Base-by-base conservation (phyloP, 2,797 vertebrate species). In the Xenentodon cancila region DNA sequence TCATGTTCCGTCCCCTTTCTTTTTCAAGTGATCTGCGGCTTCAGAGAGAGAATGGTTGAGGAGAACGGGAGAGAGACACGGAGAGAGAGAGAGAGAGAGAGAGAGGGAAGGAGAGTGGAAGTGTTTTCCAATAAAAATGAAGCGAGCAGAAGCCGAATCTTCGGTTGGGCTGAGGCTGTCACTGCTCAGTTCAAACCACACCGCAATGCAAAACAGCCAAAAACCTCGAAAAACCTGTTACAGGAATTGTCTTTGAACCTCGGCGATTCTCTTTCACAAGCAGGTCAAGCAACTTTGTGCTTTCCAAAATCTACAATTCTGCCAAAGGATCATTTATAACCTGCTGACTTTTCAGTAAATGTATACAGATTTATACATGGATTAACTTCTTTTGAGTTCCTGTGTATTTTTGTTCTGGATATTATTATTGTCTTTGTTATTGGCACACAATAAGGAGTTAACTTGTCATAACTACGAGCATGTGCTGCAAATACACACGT, bases 101-200 rank as follows among this genome's bases (percentile, higher is more conserved):
- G 25, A 25, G 25, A 25, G 25, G 5, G 25, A 25, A 25, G 5
- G 25, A 25, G 25, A 25, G 25, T 3, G 25, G 5, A 88, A 90
- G 88, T 84, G 75, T 88, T 90, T 90, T 91, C 84, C 71, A 82
- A 89, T 87, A 89, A 88, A 90, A 91, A 91, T 84, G 84, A 91
- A 74, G 66, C 59, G 67, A 81, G 81, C 77, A 65, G 63, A 87
- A 81, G 81, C 77, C 64, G 63, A 87, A 71, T 84, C 84, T 70
- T 81, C 69, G 73, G 73, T 75, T 47, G 83, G 78, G 82, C 82
- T 85, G 80, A 57, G 74, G 85, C 88, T 93, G 92, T 92, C 91
- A 92, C 80, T 5, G 79, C 75, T 84, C 82, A 79, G 81, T 92
- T 93, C 88, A 93, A 92, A 93, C 91, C 89, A 86, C 81, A 86